Conservation (phyloP, 2,888 invertebrate genomes). For the Cataglyphis cursor region DNA sequence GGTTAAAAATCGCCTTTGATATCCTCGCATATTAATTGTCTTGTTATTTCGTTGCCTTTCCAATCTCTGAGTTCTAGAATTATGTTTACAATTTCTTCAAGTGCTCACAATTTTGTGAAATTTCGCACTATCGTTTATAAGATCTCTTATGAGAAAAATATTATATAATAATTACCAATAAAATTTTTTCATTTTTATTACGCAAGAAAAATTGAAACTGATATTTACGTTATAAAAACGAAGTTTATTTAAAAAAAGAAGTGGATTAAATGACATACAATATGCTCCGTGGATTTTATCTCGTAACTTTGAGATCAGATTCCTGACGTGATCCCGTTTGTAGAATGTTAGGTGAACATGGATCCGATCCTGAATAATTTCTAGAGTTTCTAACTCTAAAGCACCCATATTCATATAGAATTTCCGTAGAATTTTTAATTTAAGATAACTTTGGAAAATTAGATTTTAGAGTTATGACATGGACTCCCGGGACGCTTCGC, state of each 20-base stretch:
- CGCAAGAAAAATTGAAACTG: neutral
- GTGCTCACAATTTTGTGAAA: neutral
- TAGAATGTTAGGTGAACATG: constrained; percentile 36
- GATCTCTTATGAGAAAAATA: no score
- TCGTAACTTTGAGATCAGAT: constrained; percentile 41
- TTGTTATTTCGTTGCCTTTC: neutral
- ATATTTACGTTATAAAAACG: neutral
- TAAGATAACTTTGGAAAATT: constrained; percentile 39
- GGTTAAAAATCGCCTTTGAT: neutral
- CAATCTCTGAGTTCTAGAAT: neutral
- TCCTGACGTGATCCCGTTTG: constrained; percentile 23
- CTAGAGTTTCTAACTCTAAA: constrained; percentile 37
- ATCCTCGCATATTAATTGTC: constrained; percentile 21
- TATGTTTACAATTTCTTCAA: neutral
- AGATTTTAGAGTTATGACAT: constrained; percentile 46
- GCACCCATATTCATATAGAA: constrained; percentile 39
- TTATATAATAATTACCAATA: neutral
- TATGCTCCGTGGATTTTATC: constrained; percentile 11
- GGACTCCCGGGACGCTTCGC: constrained; percentile 22
- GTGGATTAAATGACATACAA: neutral
- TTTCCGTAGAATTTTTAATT: constrained; percentile 54
- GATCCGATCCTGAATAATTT: constrained; percentile 50
- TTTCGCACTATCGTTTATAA: neutral
- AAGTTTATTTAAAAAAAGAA: neutral
- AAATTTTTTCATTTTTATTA: neutral